Evolutionary conservation across 92 coral and sea anemone species (phyloP).

Genomic region (Pocillopora grandis): DNA sequence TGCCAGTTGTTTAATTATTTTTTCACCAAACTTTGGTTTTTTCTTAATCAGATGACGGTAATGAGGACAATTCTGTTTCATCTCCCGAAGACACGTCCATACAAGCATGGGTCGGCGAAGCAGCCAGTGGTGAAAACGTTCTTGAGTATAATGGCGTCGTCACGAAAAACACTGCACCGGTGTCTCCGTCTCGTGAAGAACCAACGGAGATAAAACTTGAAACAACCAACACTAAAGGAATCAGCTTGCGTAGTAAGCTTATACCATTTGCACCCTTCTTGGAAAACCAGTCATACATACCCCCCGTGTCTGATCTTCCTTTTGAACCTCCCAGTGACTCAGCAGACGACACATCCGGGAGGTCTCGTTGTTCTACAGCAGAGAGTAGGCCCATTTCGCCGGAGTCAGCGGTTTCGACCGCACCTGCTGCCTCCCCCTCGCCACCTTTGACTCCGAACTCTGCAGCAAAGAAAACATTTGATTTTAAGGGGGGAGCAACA

Average conservation of each 20-base stretch:
- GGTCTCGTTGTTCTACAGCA: constrained; percentile 18
- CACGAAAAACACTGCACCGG: background rate
- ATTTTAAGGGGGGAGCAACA: constrained; percentile 47
- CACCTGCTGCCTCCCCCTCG: constrained; percentile 75
- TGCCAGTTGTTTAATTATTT: too few species aligned
- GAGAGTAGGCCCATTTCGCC: constrained; percentile 75
- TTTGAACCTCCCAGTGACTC: constrained; percentile 58
- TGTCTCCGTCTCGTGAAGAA: constrained; percentile 1
- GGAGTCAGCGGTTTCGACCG: constrained; percentile 66
- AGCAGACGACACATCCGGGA: constrained; percentile 14
- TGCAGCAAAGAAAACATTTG: constrained; percentile 51
- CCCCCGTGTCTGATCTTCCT: constrained; percentile 39
- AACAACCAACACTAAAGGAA: constrained; percentile 18
- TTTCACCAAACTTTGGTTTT: background rate
- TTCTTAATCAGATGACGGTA: constrained; percentile 47
- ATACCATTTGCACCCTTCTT: constrained; percentile 41
- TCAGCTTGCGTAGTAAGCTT: constrained; percentile 36
- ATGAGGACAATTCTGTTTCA: constrained; percentile 23
- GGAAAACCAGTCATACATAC: constrained; percentile 25
- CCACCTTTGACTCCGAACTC: constrained; percentile 82
- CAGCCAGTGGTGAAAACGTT: background rate
- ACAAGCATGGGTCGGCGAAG: constrained; percentile 31
- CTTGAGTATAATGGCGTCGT: constrained; percentile 11
- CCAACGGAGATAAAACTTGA: constrained; percentile 1
- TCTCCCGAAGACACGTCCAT: constrained; percentile 45